Conservation (phyloP, 2,888 invertebrate species). For the Cephalotes varians region DNA sequence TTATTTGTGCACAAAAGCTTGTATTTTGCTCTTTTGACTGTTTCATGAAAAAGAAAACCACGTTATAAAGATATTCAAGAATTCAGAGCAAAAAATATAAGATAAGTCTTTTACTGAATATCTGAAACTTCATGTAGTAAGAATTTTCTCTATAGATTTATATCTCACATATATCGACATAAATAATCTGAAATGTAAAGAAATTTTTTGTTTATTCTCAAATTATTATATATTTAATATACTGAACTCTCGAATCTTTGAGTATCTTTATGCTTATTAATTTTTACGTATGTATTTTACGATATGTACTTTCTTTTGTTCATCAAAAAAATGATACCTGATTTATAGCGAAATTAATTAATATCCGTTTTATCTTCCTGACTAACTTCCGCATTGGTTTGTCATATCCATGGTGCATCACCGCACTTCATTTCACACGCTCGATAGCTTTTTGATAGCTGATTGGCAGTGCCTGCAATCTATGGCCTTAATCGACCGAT, state of each 20-base stretch:
- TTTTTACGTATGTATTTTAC: too few species aligned
- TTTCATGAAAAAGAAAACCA: background rate
- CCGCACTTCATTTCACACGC: constrained; percentile 56
- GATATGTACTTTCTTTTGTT: too few species aligned
- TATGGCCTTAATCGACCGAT: constrained; percentile 72
- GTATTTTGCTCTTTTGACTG: background rate
- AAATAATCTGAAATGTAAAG: background rate
- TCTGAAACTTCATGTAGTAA: background rate
- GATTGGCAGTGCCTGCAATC: constrained; percentile 54
- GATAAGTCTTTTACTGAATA: background rate
- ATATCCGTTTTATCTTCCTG: constrained; percentile 54
- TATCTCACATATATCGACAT: background rate
- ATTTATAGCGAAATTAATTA: constrained; percentile 15
- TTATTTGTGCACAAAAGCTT: background rate
- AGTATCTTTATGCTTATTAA: background rate
- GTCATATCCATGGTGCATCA: constrained; percentile 40
- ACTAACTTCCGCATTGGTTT: constrained; percentile 64
- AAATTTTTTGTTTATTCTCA: background rate
- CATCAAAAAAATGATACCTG: background rate
- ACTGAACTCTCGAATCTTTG: background rate
- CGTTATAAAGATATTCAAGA: background rate
- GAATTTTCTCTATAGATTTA: background rate
- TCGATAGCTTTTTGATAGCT: constrained; percentile 57
- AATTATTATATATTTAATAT: background rate
- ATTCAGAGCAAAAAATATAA: background rate